Conservation (phyloP, 2,113 vertebrate species). For the Syrrhaptes paradoxus region DNA sequence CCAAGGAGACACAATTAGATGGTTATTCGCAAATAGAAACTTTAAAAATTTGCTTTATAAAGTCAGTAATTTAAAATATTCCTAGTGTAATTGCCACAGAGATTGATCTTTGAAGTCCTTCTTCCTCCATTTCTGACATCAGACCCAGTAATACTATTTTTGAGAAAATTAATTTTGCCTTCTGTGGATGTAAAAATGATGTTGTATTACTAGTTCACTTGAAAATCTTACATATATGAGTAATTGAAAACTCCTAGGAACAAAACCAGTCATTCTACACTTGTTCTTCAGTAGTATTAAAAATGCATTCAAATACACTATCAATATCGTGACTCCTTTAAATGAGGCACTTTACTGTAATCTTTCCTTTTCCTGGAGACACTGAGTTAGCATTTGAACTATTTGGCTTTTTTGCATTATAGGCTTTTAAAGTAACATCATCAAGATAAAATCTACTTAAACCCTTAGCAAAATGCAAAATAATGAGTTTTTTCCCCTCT, state of each 20-base stretch:
- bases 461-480: not conserved
- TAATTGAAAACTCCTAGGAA: not conserved
- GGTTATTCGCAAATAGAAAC: not conserved
- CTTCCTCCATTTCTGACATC: not conserved
- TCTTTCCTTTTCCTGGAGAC: not conserved
- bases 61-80: not conserved
- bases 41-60: not conserved
- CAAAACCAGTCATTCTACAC: not conserved
- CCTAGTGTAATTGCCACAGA: not conserved
- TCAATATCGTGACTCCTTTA: not conserved
- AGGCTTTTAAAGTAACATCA: not conserved
- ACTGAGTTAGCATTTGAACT: not conserved
- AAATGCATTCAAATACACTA: not conserved
- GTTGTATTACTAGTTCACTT: not conserved
- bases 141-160: not conserved
- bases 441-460: not conserved
- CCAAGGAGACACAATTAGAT: not conserved
- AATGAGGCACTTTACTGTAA: not conserved
- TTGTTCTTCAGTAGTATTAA: not conserved
- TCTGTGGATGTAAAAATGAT: not conserved
- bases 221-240: not conserved
- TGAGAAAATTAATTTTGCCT: not conserved
- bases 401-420: not conserved
- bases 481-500: fast-evolving
- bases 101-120: not conserved